phyloP scores from a whole-genome alignment of 2,113 vertebrate species.

The Gracilinanus agilis region DNA sequence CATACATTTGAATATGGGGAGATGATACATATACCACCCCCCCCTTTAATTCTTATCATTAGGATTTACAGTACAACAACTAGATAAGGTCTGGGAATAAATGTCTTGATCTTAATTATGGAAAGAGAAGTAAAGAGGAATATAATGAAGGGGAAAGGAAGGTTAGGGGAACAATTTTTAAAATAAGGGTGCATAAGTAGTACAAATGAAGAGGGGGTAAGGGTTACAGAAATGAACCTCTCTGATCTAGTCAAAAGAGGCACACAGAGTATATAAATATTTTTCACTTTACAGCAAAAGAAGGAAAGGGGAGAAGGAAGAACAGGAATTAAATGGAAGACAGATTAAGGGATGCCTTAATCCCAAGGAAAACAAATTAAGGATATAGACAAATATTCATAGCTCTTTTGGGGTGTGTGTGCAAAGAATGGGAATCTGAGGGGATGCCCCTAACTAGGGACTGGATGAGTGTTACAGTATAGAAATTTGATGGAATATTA shows the following conservation, averaged over 20 bases:
- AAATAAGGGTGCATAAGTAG: background rate
- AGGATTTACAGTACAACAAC: background rate
- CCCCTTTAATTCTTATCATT: background rate
- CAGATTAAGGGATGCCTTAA: background rate
- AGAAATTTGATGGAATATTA: background rate
- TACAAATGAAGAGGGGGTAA: background rate
- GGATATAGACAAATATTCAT: background rate
- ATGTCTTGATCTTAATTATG: background rate
- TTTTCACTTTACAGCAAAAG: background rate
- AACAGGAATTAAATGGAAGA: background rate
- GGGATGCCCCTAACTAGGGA: background rate
- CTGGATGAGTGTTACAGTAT: background rate
- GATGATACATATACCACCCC: background rate
- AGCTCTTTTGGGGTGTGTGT: background rate
- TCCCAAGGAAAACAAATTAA: background rate
- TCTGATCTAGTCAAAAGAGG: background rate
- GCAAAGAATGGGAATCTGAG: background rate
- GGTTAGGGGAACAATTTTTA: background rate
- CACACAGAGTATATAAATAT: background rate
- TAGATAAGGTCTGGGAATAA: background rate
- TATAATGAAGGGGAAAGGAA: background rate
- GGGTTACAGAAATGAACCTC: no score
- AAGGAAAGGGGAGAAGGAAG: background rate
- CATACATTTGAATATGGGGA: no score
- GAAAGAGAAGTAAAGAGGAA: no score